Conservation (phyloP, 2,113 vertebrate species). For the Takifugu flavidus region DNA sequence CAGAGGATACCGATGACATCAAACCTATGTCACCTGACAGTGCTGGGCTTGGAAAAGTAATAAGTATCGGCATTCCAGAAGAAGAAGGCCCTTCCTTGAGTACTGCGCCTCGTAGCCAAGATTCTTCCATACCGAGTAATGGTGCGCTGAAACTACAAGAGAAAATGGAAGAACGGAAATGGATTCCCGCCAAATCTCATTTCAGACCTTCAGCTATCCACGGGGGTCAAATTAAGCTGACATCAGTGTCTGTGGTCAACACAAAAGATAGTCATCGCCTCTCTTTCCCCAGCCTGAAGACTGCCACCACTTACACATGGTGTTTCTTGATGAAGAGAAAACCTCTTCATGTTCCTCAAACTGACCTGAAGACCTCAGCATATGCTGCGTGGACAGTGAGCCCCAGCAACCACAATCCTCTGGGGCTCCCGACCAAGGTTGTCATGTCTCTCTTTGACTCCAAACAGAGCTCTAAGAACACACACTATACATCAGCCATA, state of each 20-base stretch:
- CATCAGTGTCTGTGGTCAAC: slow-evolving; percentile 71
- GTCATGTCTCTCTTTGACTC: slow-evolving; percentile 94
- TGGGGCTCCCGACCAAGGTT: slow-evolving; percentile 91
- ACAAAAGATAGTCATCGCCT: slow-evolving; percentile 78
- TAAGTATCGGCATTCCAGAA: slow-evolving; percentile 53
- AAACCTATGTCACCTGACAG: slow-evolving; percentile 66
- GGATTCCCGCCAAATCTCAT: slow-evolving; percentile 70
- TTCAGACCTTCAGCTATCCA: slow-evolving; percentile 64
- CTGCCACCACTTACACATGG: slow-evolving; percentile 91
- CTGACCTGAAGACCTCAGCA: slow-evolving; percentile 86
- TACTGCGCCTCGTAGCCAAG: slow-evolving; percentile 58
- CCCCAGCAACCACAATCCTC: slow-evolving; percentile 85
- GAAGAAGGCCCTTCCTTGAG: slow-evolving; percentile 46
- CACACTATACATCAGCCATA: slow-evolving; percentile 88
- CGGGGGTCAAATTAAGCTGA: slow-evolving; percentile 73
- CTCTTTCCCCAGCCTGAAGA: slow-evolving; percentile 93
- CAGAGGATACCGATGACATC: slow-evolving; percentile 52
- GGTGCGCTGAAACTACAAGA: slow-evolving; percentile 70
- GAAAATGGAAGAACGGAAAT: slow-evolving; percentile 74
- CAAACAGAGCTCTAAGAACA: slow-evolving; percentile 88
- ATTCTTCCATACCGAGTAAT: slow-evolving; percentile 41
- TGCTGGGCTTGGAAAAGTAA: slow-evolving; percentile 72
- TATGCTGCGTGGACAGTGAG: slow-evolving; percentile 86
- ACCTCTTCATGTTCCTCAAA: slow-evolving; percentile 83
- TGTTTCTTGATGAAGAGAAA: slow-evolving; percentile 91